These are phyloP conservation scores for Eretmocerus hayati DNA, from an alignment of 2,888 invertebrate species.

Conservation along the genomic window DNA sequence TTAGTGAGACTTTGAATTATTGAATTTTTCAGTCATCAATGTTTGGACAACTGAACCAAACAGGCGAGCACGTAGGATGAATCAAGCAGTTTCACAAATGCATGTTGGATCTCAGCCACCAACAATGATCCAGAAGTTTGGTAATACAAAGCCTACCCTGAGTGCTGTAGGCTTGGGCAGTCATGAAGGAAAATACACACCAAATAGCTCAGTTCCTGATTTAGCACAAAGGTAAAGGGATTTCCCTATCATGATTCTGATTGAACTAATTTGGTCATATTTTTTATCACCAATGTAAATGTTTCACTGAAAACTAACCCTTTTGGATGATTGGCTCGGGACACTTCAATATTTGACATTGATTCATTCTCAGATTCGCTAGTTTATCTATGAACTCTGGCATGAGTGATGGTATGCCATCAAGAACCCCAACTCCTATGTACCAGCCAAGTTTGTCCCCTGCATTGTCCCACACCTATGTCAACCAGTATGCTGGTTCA, in stretches of 20 bases:
- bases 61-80: constrained; percentile 50
- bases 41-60: constrained; percentile 79
- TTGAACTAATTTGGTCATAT: background rate
- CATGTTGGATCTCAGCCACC: constrained; percentile 34
- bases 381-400: constrained; percentile 55
- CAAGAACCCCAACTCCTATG: constrained; percentile 40
- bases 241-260: background rate
- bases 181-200: constrained; percentile 77
- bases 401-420: constrained; percentile 37
- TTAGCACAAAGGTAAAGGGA: constrained; percentile 53
- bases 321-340: too few relatives aligned
- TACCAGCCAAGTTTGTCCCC: constrained; percentile 46
- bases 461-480: constrained; percentile 51
- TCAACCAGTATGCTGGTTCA: constrained; percentile 53
- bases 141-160: constrained; percentile 61
- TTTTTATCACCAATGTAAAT: background rate
- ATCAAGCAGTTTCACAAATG: constrained; percentile 44
- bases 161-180: constrained; percentile 64
- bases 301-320: too few relatives aligned
- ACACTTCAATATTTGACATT: too few relatives aligned
- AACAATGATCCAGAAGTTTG: constrained; percentile 60
- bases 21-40: constrained; percentile 70
- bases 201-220: constrained; percentile 60
- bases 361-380: constrained; percentile 68
- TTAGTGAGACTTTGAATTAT: too few relatives aligned